phyloP scores from a whole-genome alignment of 1,140 invertebrate genomes.

The Archivesica marissinica region DNA sequence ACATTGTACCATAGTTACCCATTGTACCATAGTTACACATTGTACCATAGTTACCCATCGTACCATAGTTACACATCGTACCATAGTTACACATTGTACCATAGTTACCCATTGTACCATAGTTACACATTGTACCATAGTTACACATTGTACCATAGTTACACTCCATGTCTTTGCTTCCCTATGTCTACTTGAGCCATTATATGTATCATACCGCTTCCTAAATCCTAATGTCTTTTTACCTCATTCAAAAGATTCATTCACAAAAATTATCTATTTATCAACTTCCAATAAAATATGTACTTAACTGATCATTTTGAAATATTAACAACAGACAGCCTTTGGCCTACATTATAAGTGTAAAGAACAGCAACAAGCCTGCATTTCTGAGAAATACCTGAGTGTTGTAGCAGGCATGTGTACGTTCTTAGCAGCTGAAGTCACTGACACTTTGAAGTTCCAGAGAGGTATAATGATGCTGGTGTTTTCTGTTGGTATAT shows the following conservation, averaged over 20 bases:
- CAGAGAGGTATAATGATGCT: not conserved
- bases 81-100: too few species aligned
- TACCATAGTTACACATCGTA: too few species aligned
- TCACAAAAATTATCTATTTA: not conserved
- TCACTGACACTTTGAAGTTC: constrained; percentile 15
- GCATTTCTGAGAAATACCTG: not conserved
- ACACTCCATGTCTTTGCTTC: too few species aligned
- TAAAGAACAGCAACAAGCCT: not conserved
- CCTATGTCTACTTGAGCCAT: too few species aligned
- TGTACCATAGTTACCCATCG: too few species aligned
- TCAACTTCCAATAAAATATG: not conserved
- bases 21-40: too few species aligned
- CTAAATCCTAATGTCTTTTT: too few species aligned
- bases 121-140: too few species aligned
- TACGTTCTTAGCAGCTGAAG: not conserved
- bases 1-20: too few species aligned
- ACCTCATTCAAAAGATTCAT: not conserved
- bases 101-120: too few species aligned
- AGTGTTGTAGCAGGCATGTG: constrained; percentile 6
- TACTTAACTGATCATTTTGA: not conserved
- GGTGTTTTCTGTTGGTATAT: not conserved
- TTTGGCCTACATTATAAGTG: not conserved
- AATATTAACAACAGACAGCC: not conserved
- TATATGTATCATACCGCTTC: too few species aligned
- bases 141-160: too few species aligned